Base-by-base conservation (phyloP, 2,888 invertebrate genomes). In the Microctonus hyperodae region DNA sequence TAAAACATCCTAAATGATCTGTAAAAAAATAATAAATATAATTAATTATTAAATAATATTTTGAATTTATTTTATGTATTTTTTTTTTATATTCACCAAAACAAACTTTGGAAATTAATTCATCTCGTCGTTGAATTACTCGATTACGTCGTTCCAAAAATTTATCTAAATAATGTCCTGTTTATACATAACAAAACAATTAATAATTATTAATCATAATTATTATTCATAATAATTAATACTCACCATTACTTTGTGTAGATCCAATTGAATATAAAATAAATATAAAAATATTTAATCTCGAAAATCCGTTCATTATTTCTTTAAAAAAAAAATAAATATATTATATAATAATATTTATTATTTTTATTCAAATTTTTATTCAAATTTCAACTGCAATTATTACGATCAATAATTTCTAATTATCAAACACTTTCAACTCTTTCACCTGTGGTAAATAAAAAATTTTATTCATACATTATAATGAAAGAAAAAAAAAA, bases 1-100 rank as follows among this genome's bases (percentile, higher is more conserved):
- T 83, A 69, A 89, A 88, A 74, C 89, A 89, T 6, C 89, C 89
- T 0, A 89, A 85, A 10, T 83, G 74, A 72, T 88, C 89, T 89
- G 75, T 28, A 11, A 53, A 55, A 13, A 22, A 13, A n/a, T n/a
- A 7, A 64, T 35, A 6, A 13, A 53, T 28, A 48, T 58, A 7
- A 44, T 37, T 13, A 88, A 88, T 88, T 63, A 88, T 64, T 88
- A 82, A 78, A 88, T 87, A 85, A 88, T 89, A 55, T 89, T n/a
- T n/a, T n/a, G n/a, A n/a, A n/a, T n/a, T n/a, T n/a, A n/a, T n/a
- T n/a, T 75, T 70, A 86, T 85, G 13, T 88, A 11, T 25, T 11
- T 64, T 16, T 56, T 35, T 62, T 51, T 51, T 25, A 55, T 9
- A 57, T 74, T 71, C 74, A 83, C 83, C 83, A 50, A 74, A 83